Evolutionary conservation across 1,140 invertebrate genomes (phyloP), one percentile per base, ranked within the genome.

Genomic region (Psix sp.): DNA sequence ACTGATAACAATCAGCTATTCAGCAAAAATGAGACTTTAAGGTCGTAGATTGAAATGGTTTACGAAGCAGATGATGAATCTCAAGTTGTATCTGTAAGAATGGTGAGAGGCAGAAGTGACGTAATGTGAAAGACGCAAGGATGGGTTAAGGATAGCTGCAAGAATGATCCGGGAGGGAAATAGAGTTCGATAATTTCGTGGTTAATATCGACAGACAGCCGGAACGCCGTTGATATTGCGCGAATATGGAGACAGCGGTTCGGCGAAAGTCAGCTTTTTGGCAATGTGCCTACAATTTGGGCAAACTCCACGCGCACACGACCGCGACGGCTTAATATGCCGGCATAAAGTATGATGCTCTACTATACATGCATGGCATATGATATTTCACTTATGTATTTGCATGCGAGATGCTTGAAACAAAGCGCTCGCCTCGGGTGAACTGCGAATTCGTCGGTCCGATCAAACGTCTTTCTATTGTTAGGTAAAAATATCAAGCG

Each of bases 381-480:
- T 71, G 74, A 76, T 76, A 71, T 76, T 76, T 76, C 73, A 71
- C 73, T 76, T 76, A 74, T 62, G 36, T 56, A 70, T 62, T 70
- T 36, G 54, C 60, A 60, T 60, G 29, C 60, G 54, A 66, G 48
- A 42, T 17, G 56, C 46, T 57, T 66, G 10, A 60, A 66, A 71
- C 73, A 65, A 60, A 65, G 60, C 65, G 43, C 36, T 31, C 33
- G 49, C 68, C 35, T 5, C 17, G 11, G 52, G 52, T 20, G n/a
- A 46, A 42, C 67, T 67, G 39, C 49, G 36, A 57, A 39, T 56
- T 31, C 21, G 54, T 18, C 66, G 38, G n/a, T 40, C 45, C 63
- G 49, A 67, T 68, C 71, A 57, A 59, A 49, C 39, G 43, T 40
- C 31, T 65, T 43, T 15, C 14, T 9, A 5, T 11, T 31, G 16